Evolutionary conservation across 2,113 vertebrate genomes (phyloP).

Genomic region (Tonatia bakeri): DNA sequence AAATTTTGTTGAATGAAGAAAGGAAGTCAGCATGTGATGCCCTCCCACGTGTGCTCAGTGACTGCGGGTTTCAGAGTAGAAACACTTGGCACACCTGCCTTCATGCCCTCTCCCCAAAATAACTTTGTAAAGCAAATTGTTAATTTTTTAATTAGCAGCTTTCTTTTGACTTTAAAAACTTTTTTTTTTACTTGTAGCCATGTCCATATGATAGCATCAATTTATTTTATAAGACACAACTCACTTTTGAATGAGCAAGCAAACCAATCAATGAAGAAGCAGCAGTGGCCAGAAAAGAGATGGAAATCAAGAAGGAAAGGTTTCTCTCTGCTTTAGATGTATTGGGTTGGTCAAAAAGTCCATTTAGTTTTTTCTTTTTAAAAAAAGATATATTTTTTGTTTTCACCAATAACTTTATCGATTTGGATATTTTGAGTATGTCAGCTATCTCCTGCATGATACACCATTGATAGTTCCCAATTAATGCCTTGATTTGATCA

Average conservation of each 20-base stretch:
- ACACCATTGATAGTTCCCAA: no score
- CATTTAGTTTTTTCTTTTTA: no score
- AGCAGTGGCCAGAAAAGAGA: background rate
- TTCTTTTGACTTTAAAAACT: background rate
- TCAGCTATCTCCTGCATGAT: no score
- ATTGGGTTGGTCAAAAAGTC: no score
- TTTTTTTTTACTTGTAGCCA: background rate
- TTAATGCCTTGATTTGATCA: no score
- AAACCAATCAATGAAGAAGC: background rate
- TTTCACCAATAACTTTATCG: no score
- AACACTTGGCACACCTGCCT: background rate
- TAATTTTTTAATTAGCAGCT: background rate
- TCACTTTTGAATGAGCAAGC: background rate
- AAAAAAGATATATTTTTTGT: no score
- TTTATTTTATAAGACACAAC: background rate
- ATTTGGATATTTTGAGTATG: no score
- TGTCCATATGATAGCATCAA: background rate
- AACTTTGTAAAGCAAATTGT: background rate
- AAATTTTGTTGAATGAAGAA: background rate
- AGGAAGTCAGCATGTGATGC: background rate
- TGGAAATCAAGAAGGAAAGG: background rate
- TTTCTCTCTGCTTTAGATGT: background rate
- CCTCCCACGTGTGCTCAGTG: background rate
- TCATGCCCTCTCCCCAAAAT: background rate
- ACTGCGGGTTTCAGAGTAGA: background rate